These are phyloP conservation scores for Rhopalosiphum maidis DNA, from an alignment of 1,140 invertebrate species.

Conservation along the genomic window DNA sequence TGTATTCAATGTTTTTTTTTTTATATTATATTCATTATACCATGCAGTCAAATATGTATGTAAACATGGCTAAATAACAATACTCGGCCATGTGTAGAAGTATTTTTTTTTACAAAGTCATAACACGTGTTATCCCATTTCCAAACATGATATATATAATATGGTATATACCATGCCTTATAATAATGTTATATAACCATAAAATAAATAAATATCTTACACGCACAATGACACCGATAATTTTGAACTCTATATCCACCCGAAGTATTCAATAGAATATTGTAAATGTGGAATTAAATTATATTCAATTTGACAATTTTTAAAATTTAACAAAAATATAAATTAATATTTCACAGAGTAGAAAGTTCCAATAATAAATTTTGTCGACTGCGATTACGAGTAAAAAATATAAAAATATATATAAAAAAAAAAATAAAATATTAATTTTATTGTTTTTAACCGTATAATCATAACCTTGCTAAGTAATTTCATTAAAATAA, in stretches of 20 bases:
- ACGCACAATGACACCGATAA: background rate
- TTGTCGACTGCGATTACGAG: background rate
- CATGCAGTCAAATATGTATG: background rate
- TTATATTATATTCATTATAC: too few relatives aligned
- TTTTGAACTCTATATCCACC: background rate
- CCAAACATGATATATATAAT: background rate
- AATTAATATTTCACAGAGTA: background rate
- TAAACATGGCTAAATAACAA: background rate
- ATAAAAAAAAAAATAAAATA: too few relatives aligned
- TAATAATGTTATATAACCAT: background rate
- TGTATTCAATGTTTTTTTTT: background rate
- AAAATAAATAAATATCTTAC: background rate
- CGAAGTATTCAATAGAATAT: background rate
- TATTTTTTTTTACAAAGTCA: background rate
- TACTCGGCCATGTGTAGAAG: background rate
- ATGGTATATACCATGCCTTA: background rate
- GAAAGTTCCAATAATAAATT: background rate
- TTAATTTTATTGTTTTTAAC: background rate
- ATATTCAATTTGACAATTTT: background rate
- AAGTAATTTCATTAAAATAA: too few relatives aligned
- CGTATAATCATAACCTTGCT: background rate
- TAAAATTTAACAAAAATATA: background rate
- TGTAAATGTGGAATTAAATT: background rate
- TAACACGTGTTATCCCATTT: background rate
- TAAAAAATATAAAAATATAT: too few relatives aligned